phyloP scores from a whole-genome alignment of 2,113 vertebrate species.

The Alexandromys fortis region DNA sequence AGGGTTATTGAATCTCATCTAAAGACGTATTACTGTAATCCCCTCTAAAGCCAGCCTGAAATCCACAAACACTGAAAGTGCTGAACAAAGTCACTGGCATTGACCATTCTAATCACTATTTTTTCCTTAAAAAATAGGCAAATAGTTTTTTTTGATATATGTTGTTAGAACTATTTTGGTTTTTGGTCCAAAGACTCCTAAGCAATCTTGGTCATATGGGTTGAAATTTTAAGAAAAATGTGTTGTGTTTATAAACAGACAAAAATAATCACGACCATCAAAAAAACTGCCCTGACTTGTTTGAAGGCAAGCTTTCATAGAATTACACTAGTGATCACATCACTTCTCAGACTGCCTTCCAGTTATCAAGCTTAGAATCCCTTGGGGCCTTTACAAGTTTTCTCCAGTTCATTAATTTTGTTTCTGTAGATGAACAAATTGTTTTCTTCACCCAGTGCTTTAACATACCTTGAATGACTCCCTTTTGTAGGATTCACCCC shows the following conservation, averaged over 20 bases:
- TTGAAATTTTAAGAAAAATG: neutral
- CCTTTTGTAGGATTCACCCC: neutral
- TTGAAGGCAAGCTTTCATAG: neutral
- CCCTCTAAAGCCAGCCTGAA: neutral
- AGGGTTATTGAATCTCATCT: neutral
- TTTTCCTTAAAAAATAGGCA: neutral
- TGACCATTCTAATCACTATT: neutral
- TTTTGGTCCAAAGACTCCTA: neutral
- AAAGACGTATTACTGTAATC: neutral
- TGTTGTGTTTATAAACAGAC: neutral
- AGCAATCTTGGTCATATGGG: neutral
- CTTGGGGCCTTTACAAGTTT: neutral
- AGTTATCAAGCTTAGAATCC: neutral
- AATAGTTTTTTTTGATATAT: neutral
- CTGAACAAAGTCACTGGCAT: neutral
- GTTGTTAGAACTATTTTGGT: neutral
- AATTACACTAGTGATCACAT: neutral
- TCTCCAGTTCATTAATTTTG: neutral
- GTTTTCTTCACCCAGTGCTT: neutral
- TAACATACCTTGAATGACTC: neutral
- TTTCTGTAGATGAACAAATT: neutral
- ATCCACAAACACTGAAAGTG: neutral
- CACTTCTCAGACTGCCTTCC: neutral
- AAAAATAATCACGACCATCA: neutral
- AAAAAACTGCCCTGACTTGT: neutral